Evolutionary conservation across 2,888 invertebrate species (phyloP), one percentile per base, ranked within the genome.

Genomic region (Carpatolechia fugitivella): DNA sequence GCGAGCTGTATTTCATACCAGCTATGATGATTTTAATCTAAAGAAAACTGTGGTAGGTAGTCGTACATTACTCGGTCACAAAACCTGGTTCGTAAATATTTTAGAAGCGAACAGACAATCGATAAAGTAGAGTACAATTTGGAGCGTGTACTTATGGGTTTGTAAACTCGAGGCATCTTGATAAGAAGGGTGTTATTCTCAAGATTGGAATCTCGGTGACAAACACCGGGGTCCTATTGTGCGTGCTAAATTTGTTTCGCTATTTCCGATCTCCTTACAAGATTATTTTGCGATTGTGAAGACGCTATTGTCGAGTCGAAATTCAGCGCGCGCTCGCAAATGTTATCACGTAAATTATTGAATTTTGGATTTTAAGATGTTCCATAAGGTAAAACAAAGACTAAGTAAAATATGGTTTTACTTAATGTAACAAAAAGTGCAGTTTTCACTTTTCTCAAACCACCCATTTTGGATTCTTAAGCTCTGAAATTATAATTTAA

Each of bases 181-280:
- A 87, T 87, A 85, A 77, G 67, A 69, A 74, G 80, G 80, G 82
- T 78, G 78, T 72, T 80, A 80, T 77, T 74, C 74, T 68, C 66
- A 63, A 80, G 89, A 88, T 89, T 75, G 68, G 66, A 75, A 89
- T 88, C 86, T 72, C 63, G 64, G 78, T 75, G 83, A 82, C 86
- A 86, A 87, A 85, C 89, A 81, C 79, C 78, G 75, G 76, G 74
- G 64, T 61, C 76, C 86, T 75, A 86, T 89, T 89, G 89, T 89
- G 77, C 79, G 68, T 69, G 85, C 82, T 84, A 87, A 90, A 90
- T 89, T 89, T 88, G 89, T 88, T 86, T 78, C 78, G 79, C 81
- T 76, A 81, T 84, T 85, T 80, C 83, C 83, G 87, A 89, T 89
- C 82, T 82, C 75, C 80, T 82, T 78, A 70, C 66, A 65, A 84